Evolutionary conservation across 1,140 invertebrate genomes (phyloP), one percentile per base, ranked within the genome.

Genomic region (Drosophila parabipectinata): DNA sequence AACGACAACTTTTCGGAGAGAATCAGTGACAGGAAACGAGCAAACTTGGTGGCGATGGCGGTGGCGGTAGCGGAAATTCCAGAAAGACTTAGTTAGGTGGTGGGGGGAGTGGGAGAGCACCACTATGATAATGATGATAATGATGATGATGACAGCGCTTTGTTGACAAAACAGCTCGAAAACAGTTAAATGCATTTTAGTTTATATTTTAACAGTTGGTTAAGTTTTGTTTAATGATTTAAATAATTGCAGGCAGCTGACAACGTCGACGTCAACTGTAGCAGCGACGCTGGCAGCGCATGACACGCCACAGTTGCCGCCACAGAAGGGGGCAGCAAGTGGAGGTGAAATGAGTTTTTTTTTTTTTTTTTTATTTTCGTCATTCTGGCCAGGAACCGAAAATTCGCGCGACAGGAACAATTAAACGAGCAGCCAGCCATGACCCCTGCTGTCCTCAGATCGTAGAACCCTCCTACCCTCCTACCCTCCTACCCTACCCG

Each of bases 201-300:
- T 87, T 87, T 58, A 87, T 87, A 88, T 87, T 87, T 87, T 87
- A 87, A 87, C 83, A 87, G 83, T 87, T 87, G 83, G 83, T 87
- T 87, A 87, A 88, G 83, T 88, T 87, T 82, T 69, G 79, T 87
- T 87, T 87, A 87, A 77, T 88, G 79, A 87, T 88, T 87, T 87
- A 67, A 87, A 87, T 87, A 87, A 87, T 87, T 87, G 79, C 81
- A 47, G 75, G 41, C 55, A 60, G 60, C 60, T 71, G 53, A 44
- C 72, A 24, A 44, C 45, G 37, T 32, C 41, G 10, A 44, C 56
- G 37, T 37, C 63, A 48, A 57, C 69, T 10, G 55, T 21, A 12
- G 62, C 58, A 32, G 30, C 8, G 26, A 5, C 26, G 6, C 1
- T n/a, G 34, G 45, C 28, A 41, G 55, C 41, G 51, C 58, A 56